Evolutionary conservation across 2,113 vertebrate genomes (phyloP), one percentile per base, ranked within the genome.

Genomic region (Daphoenositta chrysoptera): DNA sequence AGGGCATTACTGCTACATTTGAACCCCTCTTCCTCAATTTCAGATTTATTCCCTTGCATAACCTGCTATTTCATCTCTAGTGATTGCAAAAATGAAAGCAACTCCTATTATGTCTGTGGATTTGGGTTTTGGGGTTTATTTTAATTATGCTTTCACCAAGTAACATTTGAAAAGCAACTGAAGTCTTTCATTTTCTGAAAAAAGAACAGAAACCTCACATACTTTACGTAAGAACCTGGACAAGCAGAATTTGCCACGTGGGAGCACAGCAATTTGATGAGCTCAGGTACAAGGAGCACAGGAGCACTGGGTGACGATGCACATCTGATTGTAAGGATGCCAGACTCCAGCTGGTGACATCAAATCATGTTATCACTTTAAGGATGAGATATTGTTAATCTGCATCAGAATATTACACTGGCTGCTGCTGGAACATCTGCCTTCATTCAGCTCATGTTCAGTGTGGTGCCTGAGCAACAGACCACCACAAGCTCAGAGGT

Each of bases 51-150:
- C 13, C 42, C 50, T 22, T 22, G 27, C 60, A 60, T 12, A 64
- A 64, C 18, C 51, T 83, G 47, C 19, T 90, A 51, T 33, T 57
- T n/a, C 24, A 42, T 33, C 63, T 50, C 63, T 13, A 70, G 22
- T 2, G 5, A 65, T 3, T 54, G 48, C 26, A 88, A 71, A 84
- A 50, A 26, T n/a, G 1, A 27, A 90, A 80, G 48, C 2, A 6
- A 57, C 28, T 92, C 63, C 57, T 26, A 37, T 28, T 23, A 21
- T 14, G 15, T 37, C 50, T 69, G 40, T 56, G 28, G 8, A 23
- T 23, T 71, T 50, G 19, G 1, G 7, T 3, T 45, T 17, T 7
- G 15, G 1, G 2, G 10, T 22, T 39, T 10, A 26, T 39, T 18
- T 28, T 15, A 90, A 50, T 23, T 54, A 27, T 18, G 44, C 13